A percentile compares a stretch with the other conserved stretches of the same genome.
Evolutionary conservation across 2,888 invertebrate species (phyloP).

Genomic region (Eledona agricola): DNA sequence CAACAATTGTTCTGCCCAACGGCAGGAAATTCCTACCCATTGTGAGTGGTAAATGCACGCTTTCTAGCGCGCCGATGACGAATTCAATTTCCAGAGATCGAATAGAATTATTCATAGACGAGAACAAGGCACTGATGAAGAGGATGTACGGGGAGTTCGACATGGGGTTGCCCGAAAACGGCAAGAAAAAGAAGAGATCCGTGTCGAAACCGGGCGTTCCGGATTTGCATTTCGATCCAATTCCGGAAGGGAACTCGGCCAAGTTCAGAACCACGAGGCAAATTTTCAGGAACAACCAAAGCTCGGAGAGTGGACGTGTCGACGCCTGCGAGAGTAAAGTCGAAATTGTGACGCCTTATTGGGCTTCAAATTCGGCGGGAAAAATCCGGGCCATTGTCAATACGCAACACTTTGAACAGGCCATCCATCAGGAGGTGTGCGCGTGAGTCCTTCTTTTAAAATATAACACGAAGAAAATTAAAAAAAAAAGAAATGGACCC

Average conservation of each 20-base stretch:
- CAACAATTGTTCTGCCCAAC: constrained; percentile 92
- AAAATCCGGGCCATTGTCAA: constrained; percentile 92
- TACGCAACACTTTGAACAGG: constrained; percentile 94
- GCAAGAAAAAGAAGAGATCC: constrained; percentile 49
- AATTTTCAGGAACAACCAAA: constrained; percentile 64
- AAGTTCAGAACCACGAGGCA: constrained; percentile 68
- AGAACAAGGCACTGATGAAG: constrained; percentile 92
- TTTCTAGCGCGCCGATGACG: constrained; percentile 8
- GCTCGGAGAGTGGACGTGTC: constrained; percentile 68
- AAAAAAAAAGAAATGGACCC: no score
- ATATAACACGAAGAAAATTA: no score
- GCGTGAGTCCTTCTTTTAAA: constrained; percentile 73
- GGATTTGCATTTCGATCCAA: constrained; percentile 67
- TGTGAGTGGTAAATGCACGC: constrained; percentile 69
- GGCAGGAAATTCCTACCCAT: constrained; percentile 89
- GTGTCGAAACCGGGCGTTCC: constrained; percentile 67
- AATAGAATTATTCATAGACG: constrained; percentile 92
- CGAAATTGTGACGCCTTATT: constrained; percentile 92
- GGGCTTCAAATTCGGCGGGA: constrained; percentile 92
- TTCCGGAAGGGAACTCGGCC: no score
- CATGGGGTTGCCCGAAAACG: constrained; percentile 62
- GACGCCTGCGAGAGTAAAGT: constrained; percentile 92
- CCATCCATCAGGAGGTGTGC: constrained; percentile 94
- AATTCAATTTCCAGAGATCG: constrained; percentile 73
- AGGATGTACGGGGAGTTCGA: constrained; percentile 93